A percentile compares a stretch with the other conserved stretches of the same genome.
Evolutionary conservation across 2,888 invertebrate species (phyloP).

Genomic region (Drosophila neotestacea): DNA sequence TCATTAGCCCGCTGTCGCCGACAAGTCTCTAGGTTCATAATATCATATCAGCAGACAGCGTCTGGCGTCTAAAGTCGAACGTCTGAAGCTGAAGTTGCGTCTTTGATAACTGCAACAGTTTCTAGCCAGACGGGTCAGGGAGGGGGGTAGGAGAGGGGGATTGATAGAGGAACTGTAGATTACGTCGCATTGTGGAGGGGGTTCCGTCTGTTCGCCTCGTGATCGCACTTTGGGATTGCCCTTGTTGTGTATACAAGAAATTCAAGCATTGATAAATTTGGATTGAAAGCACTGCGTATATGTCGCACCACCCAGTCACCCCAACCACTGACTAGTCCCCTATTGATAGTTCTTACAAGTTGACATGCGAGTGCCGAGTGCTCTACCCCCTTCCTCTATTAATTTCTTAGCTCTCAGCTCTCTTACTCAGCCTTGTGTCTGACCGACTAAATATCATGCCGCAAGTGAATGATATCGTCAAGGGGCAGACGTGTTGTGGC

Average conservation of each 20-base stretch:
- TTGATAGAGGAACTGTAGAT: conserved; percentile 8
- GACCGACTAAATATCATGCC: conserved; percentile 13
- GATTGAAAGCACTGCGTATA: background rate
- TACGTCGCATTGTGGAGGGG: background rate
- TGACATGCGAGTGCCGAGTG: conserved; percentile 28
- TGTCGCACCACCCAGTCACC: background rate
- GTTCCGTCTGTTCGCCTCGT: conserved; percentile 15
- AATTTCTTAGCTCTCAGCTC: no score
- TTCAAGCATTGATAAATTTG: conserved; percentile 13
- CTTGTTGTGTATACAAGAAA: conserved; percentile 13
- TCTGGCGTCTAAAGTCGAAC: conserved; percentile 10
- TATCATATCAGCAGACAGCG: conserved; percentile 6
- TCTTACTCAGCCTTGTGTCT: background rate
- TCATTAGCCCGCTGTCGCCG: conserved; percentile 21
- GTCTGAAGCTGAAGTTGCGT: conserved; percentile 15
- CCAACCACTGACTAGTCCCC: conserved; percentile 12
- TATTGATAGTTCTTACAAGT: conserved; percentile 22
- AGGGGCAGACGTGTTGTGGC: conserved; percentile 10
- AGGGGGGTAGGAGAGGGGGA: background rate
- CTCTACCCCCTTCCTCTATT: background rate
- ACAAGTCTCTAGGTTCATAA: conserved; percentile 17
- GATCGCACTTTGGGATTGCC: conserved; percentile 17
- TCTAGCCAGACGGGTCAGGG: conserved; percentile 21
- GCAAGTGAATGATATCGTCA: conserved; percentile 20
- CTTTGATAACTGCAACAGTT: conserved; percentile 13